phyloP scores from a whole-genome alignment of 2,797 vertebrate genomes.

The Podargus strigoides region DNA sequence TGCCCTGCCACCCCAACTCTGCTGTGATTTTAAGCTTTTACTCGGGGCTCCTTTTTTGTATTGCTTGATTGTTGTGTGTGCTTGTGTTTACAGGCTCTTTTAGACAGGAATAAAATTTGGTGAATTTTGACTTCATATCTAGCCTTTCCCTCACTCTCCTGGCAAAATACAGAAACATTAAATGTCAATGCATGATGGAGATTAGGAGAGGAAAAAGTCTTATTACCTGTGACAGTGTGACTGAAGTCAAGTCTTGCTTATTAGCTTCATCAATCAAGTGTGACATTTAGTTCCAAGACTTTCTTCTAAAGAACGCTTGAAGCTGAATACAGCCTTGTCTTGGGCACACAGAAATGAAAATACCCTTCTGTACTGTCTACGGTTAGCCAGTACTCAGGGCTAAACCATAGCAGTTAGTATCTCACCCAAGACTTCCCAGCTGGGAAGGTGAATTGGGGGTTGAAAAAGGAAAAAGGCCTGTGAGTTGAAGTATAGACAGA shows the following conservation, averaged over 20 bases:
- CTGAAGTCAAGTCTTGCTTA: conserved; percentile 14
- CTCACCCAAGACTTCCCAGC: no score
- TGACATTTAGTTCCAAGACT: not conserved
- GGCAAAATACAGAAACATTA: not conserved
- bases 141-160: not conserved
- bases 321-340: not conserved
- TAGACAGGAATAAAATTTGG: not conserved
- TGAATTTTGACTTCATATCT: not conserved
- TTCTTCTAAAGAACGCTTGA: not conserved
- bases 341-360: not conserved
- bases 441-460: no score
- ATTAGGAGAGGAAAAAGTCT: not conserved
- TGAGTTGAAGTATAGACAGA: no score
- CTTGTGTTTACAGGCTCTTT: not conserved
- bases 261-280: not conserved
- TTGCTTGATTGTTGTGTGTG: not conserved
- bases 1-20: not conserved
- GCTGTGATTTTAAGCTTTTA: not conserved
- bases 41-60: not conserved
- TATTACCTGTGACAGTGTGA: not conserved
- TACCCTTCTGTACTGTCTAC: not conserved
- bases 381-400: no score
- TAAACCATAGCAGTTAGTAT: no score
- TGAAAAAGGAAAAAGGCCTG: no score
- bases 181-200: not conserved